A percentile compares a stretch with the other conserved stretches of the same genome.
phyloP scores from a whole-genome alignment of 2,888 invertebrate species.

The Latrodectus elegans region DNA sequence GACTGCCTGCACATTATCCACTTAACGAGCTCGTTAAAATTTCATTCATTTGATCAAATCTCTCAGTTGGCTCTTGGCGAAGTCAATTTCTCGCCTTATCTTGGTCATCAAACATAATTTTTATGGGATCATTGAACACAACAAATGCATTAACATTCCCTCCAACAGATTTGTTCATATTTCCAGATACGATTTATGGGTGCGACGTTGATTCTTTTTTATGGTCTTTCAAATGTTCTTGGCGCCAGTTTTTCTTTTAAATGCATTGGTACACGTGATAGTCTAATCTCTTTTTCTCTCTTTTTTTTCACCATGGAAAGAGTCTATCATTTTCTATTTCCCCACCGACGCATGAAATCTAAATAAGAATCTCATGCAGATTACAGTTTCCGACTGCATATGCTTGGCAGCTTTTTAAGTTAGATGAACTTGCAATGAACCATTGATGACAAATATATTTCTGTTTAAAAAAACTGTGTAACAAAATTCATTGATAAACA shows the following conservation, averaged over 20 bases:
- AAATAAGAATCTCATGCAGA: background rate
- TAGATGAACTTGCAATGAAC: too few species aligned
- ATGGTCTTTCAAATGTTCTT: background rate
- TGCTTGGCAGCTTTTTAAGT: too few species aligned
- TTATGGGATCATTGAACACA: constrained; percentile 5
- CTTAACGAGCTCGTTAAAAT: too few species aligned
- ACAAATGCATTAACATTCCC: background rate
- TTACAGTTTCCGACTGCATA: background rate
- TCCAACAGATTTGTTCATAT: background rate
- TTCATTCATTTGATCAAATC: too few species aligned
- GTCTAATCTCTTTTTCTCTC: background rate
- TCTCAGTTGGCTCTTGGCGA: background rate
- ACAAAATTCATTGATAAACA: too few species aligned
- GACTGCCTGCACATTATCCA: too few species aligned
- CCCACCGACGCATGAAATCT: too few species aligned
- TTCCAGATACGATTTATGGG: background rate
- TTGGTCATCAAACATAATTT: background rate
- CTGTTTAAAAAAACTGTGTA: too few species aligned
- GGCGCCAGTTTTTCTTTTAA: constrained; percentile 1
- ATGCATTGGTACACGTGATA: background rate
- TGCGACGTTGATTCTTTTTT: background rate
- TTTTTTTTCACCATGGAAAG: too few species aligned
- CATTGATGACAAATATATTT: too few species aligned
- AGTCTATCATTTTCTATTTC: too few species aligned
- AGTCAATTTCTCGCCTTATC: background rate